A percentile compares a stretch with the other conserved stretches of the same genome.
phyloP scores from a whole-genome alignment of 2,113 vertebrate genomes.

The Pseudonaja textilis region DNA sequence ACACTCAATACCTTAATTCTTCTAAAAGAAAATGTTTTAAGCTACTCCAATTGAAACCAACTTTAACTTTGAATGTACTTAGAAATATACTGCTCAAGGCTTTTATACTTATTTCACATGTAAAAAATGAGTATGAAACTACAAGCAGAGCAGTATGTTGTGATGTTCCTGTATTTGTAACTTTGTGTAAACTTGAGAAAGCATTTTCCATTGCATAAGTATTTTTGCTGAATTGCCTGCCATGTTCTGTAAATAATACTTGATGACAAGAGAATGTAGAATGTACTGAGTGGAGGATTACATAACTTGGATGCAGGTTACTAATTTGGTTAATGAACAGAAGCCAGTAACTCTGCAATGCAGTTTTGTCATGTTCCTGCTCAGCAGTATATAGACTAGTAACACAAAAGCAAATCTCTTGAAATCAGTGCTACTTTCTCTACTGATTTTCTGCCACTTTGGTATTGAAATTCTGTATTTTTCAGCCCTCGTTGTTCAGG shows the following conservation, averaged over 20 bases:
- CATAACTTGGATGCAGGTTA: background rate
- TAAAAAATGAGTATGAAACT: background rate
- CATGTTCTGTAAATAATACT: background rate
- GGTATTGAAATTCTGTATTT: background rate
- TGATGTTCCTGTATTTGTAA: background rate
- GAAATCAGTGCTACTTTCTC: background rate
- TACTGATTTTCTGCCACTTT: background rate
- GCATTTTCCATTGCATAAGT: background rate
- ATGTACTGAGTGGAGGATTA: background rate
- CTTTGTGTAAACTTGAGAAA: background rate
- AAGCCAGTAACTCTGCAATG: background rate
- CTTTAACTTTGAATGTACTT: background rate
- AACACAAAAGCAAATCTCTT: background rate
- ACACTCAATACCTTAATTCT: background rate
- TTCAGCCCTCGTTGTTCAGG: background rate
- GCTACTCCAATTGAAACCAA: background rate
- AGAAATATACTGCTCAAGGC: background rate
- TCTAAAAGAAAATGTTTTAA: background rate
- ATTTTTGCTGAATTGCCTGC: background rate
- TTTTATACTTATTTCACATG: background rate
- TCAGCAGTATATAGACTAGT: background rate
- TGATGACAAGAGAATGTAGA: background rate
- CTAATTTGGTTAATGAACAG: background rate
- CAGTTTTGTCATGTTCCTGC: background rate
- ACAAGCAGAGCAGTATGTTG: background rate